Base-by-base conservation (phyloP, 2,888 invertebrate genomes). In the Volucella inanis region DNA sequence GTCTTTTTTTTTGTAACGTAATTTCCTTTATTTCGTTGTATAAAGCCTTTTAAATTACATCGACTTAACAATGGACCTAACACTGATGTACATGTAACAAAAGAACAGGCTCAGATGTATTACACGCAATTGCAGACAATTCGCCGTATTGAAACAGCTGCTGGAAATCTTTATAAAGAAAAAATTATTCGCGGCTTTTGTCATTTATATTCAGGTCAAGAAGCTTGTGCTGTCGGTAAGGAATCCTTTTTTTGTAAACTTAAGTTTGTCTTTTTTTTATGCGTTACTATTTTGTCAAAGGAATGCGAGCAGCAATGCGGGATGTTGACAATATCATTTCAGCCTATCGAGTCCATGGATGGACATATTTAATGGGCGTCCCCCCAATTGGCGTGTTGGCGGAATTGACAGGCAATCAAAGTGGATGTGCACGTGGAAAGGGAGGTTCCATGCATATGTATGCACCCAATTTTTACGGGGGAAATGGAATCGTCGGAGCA, bases 361-460 rank as follows among this genome's bases (percentile, higher is more conserved):
- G 98, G 98, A 96, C 97, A 0, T 95, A 97, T 90, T 92, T 98
- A 0, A 96, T 98, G 95, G 99, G 98, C 0, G 94, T 96, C 0
- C 91, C 95, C 0, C 93, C 95, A 0, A 83, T 94, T 0, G 96
- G 96, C 0, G 97, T 99, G 0, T 92, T 99, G 49, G 93, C 96
- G 0, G 99, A 99, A 93, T 93, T 99, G 59, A 97, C 98, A 0
- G 98, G 98, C 8, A 94, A 96, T 65, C 93, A 94, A 88, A 94
- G 94, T 55, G 99, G 99, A 18, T 96, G 96, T 92, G 79, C 99
- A 98, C 94, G 96, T 71, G 99, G 99, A 71, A 99, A 99, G 92
- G 99, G 99, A 59, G 99, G 99, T 72, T 99, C 99, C 54, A 99
- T 99, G 99, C 99, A 99, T 92, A 96, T 99, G 96, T 99, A 99